phyloP scores from a whole-genome alignment of 2,888 invertebrate species.

The Furcula furcula region DNA sequence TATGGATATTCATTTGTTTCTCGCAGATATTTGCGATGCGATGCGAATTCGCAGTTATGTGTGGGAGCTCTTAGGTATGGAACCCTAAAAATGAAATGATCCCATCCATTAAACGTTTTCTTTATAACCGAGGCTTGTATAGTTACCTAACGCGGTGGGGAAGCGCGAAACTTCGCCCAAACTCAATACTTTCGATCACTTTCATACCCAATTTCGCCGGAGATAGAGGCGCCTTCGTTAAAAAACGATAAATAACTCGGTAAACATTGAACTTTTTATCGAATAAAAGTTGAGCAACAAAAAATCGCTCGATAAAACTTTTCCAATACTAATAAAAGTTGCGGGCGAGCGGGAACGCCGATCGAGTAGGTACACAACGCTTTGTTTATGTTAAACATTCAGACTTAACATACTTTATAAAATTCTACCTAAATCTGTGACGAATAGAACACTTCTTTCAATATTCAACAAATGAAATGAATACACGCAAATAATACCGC shows the following conservation, averaged over 20 bases:
- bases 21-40: no score
- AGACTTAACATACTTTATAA: not conserved
- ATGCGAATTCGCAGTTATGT: no score
- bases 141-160: no score
- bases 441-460: no score
- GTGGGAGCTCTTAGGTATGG: no score
- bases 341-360: conserved; percentile 16
- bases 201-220: conserved; percentile 20
- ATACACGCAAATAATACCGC: no score
- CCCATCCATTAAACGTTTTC: no score
- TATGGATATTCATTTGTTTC: no score
- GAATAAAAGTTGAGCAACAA: conserved; percentile 35
- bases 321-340: conserved; percentile 51
- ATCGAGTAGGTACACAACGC: not conserved
- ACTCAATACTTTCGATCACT: conserved; percentile 25
- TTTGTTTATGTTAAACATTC: not conserved
- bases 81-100: no score
- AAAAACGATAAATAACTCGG: conserved; percentile 48
- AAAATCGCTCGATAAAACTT: conserved; percentile 38
- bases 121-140: no score
- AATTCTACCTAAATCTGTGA: not conserved
- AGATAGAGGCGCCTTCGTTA: conserved; percentile 33
- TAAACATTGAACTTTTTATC: conserved; percentile 41
- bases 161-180: no score
- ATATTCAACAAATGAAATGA: no score